A percentile compares a stretch with the other conserved stretches of the same genome.
Evolutionary conservation across 1,140 invertebrate species (phyloP).

Genomic region (Tribolium castaneum): DNA sequence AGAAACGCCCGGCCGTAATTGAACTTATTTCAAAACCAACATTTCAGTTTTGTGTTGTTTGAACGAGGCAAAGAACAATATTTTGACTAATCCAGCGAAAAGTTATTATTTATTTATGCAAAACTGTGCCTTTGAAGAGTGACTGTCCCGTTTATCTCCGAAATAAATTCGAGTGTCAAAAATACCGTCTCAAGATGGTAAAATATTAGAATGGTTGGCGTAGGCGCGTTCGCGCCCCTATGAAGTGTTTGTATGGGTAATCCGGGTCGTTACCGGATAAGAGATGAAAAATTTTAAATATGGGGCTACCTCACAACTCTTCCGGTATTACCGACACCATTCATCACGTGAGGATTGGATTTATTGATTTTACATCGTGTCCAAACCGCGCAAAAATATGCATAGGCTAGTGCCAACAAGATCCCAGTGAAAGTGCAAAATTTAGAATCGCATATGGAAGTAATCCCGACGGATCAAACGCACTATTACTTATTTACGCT

Average conservation of each 20-base stretch:
- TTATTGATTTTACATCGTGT: neutral
- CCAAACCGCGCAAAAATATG: neutral
- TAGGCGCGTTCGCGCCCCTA: conserved; percentile 8
- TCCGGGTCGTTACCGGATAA: conserved; percentile 15
- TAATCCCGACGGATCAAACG: neutral
- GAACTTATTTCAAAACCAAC: neutral
- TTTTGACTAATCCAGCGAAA: neutral
- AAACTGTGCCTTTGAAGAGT: neutral
- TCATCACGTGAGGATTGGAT: neutral
- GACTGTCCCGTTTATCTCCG: neutral
- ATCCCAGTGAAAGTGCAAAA: neutral
- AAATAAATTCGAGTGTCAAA: neutral
- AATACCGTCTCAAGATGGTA: conserved; percentile 14
- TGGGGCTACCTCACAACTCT: neutral
- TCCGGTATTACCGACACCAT: neutral
- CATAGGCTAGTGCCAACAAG: neutral
- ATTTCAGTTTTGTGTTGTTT: neutral
- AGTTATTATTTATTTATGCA: neutral
- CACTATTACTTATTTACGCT: neutral
- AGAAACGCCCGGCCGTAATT: neutral
- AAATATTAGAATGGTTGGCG: conserved; percentile 13
- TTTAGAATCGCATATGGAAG: neutral
- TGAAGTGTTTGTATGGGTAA: conserved; percentile 29
- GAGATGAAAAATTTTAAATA: conserved; percentile 34
- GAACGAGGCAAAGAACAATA: neutral